Percentiles rank a stretch among this genome's conserved stretches.
phyloP scores from a whole-genome alignment of 2,888 invertebrate genomes.

The Coelopa pilipes region DNA sequence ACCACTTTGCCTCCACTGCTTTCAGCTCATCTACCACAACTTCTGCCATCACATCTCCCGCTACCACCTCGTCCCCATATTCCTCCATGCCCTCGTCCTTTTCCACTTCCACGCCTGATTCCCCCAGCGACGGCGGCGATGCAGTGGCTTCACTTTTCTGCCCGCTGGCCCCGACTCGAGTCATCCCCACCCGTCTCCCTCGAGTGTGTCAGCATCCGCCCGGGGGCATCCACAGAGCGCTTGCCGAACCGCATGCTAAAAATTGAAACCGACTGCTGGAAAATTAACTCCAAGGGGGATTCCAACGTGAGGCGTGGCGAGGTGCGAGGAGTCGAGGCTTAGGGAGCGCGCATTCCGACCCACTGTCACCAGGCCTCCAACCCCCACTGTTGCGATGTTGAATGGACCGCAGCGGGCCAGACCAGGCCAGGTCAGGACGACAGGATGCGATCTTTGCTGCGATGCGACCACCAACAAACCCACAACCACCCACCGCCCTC shows the following conservation, averaged over 20 bases:
- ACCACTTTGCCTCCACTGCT: background rate
- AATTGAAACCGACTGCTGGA: constrained; percentile 58
- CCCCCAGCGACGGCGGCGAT: no score
- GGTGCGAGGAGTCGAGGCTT: no score
- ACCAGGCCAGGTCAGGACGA: constrained; percentile 7
- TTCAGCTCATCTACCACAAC: background rate
- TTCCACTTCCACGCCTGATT: background rate
- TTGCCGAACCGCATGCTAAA: constrained; percentile 39
- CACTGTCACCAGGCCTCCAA: constrained; percentile 5
- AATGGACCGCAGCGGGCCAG: constrained; percentile 38
- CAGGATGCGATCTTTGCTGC: background rate
- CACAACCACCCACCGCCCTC: no score
- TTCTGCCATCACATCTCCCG: background rate
- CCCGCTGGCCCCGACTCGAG: background rate
- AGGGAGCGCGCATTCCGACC: no score
- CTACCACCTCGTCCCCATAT: background rate
- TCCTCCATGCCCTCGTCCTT: background rate
- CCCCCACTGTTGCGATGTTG: constrained; percentile 17
- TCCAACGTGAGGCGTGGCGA: background rate
- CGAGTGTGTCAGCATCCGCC: no score
- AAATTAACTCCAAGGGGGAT: constrained; percentile 55
- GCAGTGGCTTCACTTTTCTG: background rate
- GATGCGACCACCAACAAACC: no score
- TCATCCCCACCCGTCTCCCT: no score
- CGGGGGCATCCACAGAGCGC: no score